Conservation (phyloP, 2,797 vertebrate genomes). For the Hydrocynus forskahlii region DNA sequence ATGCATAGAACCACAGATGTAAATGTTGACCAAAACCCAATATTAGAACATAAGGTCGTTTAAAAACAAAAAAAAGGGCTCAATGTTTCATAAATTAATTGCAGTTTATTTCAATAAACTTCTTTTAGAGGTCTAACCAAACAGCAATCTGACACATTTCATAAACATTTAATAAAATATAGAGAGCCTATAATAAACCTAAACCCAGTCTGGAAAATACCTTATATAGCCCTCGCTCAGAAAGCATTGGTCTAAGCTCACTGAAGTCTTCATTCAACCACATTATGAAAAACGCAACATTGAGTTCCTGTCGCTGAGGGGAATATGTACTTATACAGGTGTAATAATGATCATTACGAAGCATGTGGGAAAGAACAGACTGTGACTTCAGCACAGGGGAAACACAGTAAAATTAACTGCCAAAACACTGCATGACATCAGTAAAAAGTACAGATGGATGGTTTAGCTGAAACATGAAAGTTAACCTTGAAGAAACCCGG, state of each 20-base stretch:
- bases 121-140: constrained; percentile 58
- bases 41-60: neutral
- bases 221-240: constrained; percentile 43
- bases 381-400: neutral
- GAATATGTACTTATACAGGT: neutral
- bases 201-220: constrained; percentile 34
- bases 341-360: neutral
- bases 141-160: constrained; percentile 61
- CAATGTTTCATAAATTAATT: constrained; percentile 77
- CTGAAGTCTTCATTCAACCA: constrained; percentile 12
- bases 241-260: constrained; percentile 30
- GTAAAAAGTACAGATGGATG: neutral
- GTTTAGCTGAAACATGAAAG: neutral
- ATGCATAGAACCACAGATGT: constrained; percentile 8
- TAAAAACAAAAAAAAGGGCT: constrained; percentile 25
- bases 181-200: constrained; percentile 42
- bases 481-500: neutral
- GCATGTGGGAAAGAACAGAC: neutral
- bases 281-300: neutral
- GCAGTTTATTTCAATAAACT: constrained; percentile 70
- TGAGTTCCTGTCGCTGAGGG: constrained; percentile 5
- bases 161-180: constrained; percentile 68
- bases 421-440: neutral
- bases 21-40: neutral
- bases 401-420: neutral